A percentile compares a stretch with the other conserved stretches of the same genome.
These are phyloP conservation scores for Torymus auratus DNA, from an alignment of 2,888 invertebrate species.

Conservation along the genomic window DNA sequence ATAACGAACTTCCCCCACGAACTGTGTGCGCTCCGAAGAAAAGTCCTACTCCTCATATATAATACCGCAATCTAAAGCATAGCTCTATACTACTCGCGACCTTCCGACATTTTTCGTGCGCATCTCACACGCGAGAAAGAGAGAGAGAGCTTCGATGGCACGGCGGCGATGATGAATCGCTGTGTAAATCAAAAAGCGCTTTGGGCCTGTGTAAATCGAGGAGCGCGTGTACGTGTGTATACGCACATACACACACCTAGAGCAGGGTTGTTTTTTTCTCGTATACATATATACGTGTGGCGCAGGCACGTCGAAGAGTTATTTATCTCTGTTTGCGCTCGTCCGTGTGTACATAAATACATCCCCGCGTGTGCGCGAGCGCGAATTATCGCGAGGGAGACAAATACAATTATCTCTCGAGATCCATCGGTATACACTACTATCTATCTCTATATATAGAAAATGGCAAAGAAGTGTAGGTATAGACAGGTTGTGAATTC, in stretches of 20 bases:
- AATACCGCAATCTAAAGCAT: neutral
- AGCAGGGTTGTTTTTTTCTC: too few relatives aligned
- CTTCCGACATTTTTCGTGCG: too few relatives aligned
- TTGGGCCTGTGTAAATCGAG: conserved; percentile 44
- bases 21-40: too few relatives aligned
- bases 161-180: conserved; percentile 20
- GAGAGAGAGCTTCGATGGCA: too few relatives aligned
- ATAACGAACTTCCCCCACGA: too few relatives aligned
- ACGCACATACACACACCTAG: too few relatives aligned
- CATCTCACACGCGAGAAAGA: too few relatives aligned
- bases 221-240: neutral
- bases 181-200: conserved; percentile 36
- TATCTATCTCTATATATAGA: too few relatives aligned
- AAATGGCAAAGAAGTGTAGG: too few relatives aligned
- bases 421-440: neutral
- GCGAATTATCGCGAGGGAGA: conserved; percentile 4
- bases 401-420: conserved; percentile 39
- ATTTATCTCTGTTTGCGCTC: conserved; percentile 14
- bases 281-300: too few relatives aligned
- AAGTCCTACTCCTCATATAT: neutral
- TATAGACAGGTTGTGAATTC: too few relatives aligned
- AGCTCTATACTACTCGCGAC: too few relatives aligned
- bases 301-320: conserved; percentile 5
- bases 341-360: conserved; percentile 1
- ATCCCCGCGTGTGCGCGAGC: neutral